Base-by-base conservation (phyloP, 2,797 vertebrate genomes). In the Clangula hyemalis region DNA sequence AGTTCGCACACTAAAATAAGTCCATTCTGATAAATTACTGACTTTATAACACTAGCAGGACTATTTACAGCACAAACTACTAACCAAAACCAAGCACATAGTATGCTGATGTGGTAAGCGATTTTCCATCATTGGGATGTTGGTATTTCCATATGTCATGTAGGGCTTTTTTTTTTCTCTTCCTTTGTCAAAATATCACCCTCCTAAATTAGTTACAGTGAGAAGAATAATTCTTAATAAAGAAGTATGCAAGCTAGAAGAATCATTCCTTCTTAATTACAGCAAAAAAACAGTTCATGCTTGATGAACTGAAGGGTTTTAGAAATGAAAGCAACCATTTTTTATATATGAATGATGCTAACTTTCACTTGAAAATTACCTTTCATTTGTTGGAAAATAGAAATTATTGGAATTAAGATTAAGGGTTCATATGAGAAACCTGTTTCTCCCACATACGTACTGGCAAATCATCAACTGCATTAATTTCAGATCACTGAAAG, bases 121-220 rank as follows among this genome's bases (percentile, higher is more conserved):
- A 34, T 21, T 79, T 24, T 22, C 45, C 38, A 54, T 83, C 64
- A 58, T 8, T 64, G 27, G 28, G 34, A 65, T 75, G 12, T 24
- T 22, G 36, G 30, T 62, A 43, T 49, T 69, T 28, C 3, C 41
- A 32, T 39, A 49, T 56, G 27, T 32, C 2, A 41, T 61, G 56
- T 9, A 32, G 62, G 14, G 28, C 11, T 71, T 53, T 70, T 51
- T 30, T 71, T 71, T 39, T 20, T 17, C 11, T 30, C 47, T 49
- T 49, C 19, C 27, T 76, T 57, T 57, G 66, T 71, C 56, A 85
- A 94, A 93, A 70, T 47, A 62, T 12, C 54, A 56, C 24, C 25
- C n/a, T 66, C 74, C 69, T 62, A 78, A 71, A 83, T 69, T 66
- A 75, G 38, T 56, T 73, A 56, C n/a, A 91, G 6, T n/a, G 28